These are phyloP conservation scores for Phyllostomus discolor DNA, from an alignment of 2,113 vertebrate species.

Conservation along the genomic window DNA sequence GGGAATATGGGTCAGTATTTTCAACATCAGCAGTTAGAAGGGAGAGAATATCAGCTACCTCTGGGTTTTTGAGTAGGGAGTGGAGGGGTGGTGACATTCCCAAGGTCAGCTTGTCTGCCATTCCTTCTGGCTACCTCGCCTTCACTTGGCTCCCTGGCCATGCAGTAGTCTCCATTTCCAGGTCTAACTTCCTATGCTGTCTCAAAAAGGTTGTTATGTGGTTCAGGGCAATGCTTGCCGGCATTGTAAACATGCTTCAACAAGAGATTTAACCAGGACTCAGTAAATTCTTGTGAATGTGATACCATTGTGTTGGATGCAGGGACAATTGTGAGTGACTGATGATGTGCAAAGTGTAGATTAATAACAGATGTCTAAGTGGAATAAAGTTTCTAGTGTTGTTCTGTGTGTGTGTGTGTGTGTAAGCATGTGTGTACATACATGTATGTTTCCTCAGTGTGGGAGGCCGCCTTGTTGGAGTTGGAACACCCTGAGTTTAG, in stretches of 20 bases:
- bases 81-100: background rate
- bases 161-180: background rate
- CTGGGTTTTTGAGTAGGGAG: background rate
- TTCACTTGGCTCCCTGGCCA: background rate
- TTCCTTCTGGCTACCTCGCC: background rate
- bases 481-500: background rate
- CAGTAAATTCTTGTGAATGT: background rate
- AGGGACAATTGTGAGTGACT: background rate
- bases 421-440: accelerated
- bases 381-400: background rate
- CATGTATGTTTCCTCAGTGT: background rate
- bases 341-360: background rate
- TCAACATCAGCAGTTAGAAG: background rate
- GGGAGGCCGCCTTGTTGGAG: background rate
- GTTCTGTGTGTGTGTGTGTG: too few species aligned
- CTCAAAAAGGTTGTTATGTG: background rate
- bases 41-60: background rate
- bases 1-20: background rate
- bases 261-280: background rate
- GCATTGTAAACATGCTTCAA: background rate
- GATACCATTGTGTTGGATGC: background rate
- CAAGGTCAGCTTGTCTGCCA: background rate
- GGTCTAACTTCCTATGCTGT: background rate
- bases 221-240: background rate
- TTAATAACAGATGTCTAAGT: background rate